phyloP scores from a whole-genome alignment of 2,888 invertebrate genomes.

The Eupithecia subfuscata region DNA sequence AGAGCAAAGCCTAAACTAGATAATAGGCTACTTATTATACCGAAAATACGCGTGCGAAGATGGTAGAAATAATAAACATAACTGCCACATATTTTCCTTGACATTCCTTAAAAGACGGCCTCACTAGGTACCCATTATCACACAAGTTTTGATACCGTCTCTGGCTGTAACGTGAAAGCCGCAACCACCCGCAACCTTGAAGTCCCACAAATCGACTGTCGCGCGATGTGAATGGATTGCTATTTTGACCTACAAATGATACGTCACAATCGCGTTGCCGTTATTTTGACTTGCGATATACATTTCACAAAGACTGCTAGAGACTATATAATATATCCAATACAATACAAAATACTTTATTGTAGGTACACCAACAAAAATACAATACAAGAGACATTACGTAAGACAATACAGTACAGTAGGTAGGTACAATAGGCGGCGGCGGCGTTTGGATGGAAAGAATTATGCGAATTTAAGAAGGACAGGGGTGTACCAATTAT shows the following conservation, averaged over 20 bases:
- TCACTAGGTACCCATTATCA: constrained; percentile 14
- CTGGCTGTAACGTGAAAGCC: constrained; percentile 71
- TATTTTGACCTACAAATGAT: constrained; percentile 63
- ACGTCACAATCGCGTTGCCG: constrained; percentile 49
- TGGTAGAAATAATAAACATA: neutral
- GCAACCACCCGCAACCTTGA: constrained; percentile 76
- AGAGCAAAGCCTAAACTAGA: too few species aligned
- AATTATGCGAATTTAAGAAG: too few species aligned
- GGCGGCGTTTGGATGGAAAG: too few species aligned
- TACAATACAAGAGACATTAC: too few species aligned
- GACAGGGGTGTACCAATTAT: too few species aligned
- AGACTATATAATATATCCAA: too few species aligned
- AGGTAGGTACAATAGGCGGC: too few species aligned
- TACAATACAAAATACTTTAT: too few species aligned
- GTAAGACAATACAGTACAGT: too few species aligned
- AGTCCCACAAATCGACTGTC: constrained; percentile 46
- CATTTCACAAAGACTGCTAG: neutral
- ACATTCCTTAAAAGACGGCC: constrained; percentile 25
- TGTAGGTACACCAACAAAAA: too few species aligned
- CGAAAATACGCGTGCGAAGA: too few species aligned
- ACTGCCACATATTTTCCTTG: constrained; percentile 22
- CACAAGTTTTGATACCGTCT: constrained; percentile 25
- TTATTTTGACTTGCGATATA: neutral
- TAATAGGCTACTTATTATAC: too few species aligned
- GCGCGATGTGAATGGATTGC: constrained; percentile 65